Percentiles rank a stretch among this genome's conserved stretches.
phyloP scores from a whole-genome alignment of 2,888 invertebrate species.

The Lordiphosa andalusiaca region DNA sequence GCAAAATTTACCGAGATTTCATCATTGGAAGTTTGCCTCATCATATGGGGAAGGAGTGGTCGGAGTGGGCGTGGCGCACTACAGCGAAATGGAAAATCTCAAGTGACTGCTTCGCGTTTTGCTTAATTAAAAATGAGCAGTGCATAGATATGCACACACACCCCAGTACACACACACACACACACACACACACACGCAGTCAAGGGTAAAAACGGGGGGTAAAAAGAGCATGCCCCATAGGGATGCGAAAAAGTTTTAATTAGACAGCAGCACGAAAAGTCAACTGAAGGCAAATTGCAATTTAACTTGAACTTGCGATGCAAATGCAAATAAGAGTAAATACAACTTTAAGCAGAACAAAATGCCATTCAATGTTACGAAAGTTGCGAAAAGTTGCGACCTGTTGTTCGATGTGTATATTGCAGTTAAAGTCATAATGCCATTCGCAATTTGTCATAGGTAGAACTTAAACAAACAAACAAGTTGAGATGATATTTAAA shows the following conservation, averaged over 20 bases:
- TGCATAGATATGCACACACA: constrained; percentile 35
- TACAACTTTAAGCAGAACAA: constrained; percentile 31
- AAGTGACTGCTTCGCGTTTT: constrained; percentile 62
- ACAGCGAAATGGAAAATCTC: constrained; percentile 64
- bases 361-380: background rate
- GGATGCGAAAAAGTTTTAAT: constrained; percentile 59
- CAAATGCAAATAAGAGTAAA: constrained; percentile 43
- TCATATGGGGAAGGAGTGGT: constrained; percentile 7
- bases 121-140: constrained; percentile 70
- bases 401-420: too few relatives aligned
- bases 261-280: constrained; percentile 64
- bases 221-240: constrained; percentile 24
- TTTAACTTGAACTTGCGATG: constrained; percentile 49
- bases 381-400: too few relatives aligned
- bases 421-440: too few relatives aligned
- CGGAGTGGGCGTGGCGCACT: constrained; percentile 6
- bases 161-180: constrained; percentile 12
- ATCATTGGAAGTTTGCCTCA: constrained; percentile 4
- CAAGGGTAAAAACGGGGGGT: constrained; percentile 2
- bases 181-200: constrained; percentile 4
- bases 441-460: too few relatives aligned
- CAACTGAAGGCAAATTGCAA: constrained; percentile 55
- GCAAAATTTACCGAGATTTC: constrained; percentile 21
- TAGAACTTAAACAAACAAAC: too few relatives aligned
- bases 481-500: too few relatives aligned